Evolutionary conservation across 2,888 invertebrate species (phyloP).

Genomic region (Clitarchus hookeri): DNA sequence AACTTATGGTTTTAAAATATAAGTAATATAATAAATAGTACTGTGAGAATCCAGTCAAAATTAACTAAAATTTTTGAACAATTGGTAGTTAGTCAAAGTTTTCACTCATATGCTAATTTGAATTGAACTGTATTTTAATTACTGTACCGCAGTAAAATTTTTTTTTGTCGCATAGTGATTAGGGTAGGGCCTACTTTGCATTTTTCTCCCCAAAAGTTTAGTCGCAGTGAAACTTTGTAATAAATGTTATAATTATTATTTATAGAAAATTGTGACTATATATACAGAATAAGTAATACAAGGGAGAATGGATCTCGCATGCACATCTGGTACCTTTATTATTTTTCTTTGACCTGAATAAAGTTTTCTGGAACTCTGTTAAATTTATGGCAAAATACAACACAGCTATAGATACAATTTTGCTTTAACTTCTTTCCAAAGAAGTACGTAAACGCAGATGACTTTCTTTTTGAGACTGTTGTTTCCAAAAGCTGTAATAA

Average conservation of each 20-base stretch:
- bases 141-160: constrained; percentile 4
- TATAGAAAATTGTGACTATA: constrained; percentile 43
- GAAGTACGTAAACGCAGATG: neutral
- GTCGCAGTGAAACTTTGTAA: constrained; percentile 40
- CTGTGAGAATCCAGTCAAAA: neutral
- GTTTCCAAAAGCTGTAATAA: constrained; percentile 1
- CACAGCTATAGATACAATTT: constrained; percentile 37
- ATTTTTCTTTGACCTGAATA: constrained; percentile 24
- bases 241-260: constrained; percentile 43
- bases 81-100: neutral
- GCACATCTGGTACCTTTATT: constrained; percentile 35
- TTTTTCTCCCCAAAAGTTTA: constrained; percentile 26
- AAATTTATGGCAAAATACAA: constrained; percentile 38
- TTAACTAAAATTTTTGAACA: neutral
- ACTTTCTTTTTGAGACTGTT: constrained; percentile 6
- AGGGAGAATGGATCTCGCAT: constrained; percentile 41
- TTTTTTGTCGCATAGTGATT: constrained; percentile 36
- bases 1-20: neutral
- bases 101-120: constrained; percentile 27
- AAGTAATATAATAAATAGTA: neutral
- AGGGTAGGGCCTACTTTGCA: constrained; percentile 23
- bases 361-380: neutral
- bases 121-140: constrained; percentile 29
- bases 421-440: constrained; percentile 29
- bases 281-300: constrained; percentile 42